Base-by-base conservation (phyloP, 2,797 vertebrate genomes). In the Microctenopoma lineatum region DNA sequence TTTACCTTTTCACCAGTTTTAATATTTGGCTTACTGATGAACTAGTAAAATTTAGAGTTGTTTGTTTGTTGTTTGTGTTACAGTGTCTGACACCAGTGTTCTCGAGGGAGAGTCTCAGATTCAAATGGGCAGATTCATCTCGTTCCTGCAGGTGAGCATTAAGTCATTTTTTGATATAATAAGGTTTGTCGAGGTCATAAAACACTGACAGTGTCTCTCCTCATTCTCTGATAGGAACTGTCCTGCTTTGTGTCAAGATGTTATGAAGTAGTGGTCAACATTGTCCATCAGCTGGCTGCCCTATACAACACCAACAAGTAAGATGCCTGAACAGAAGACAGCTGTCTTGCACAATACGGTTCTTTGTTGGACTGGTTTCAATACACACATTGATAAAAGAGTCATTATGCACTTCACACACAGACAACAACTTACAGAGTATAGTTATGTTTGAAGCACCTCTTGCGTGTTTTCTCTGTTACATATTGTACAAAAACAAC, bases 81-180 rank as follows among this genome's bases (percentile, higher is more conserved):
- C 88, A 98, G 97, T 94, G 75, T 93, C 96, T 75, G 96, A 98
- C 80, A 95, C 95, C 54, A 95, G 96, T 81, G 93, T 97, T 91
- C 91, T 96, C 77, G 98, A 99, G 87, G 98, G 98, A 59, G 98
- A 99, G 79, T 95, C 94, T 48, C 98, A 99, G 87, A 96, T 99
- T 90, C 97, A 99, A 75, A 98, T 99, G 96, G 98, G 98, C 69
- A 95, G 97, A 90, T 99, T 97, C 82, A 94, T 99, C 92, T 98
- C 97, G 25, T 99, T 99, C 73, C 90, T 99, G 59, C 98, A 99
- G 96, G 98, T 99, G 47, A 51, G 55, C 21, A 4, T 3, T 39
- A 7, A 36, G 9, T 59, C 0, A 7, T 55, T 53, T 14, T 38
- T 3, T 45, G 0, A 38, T 1, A 9, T 59, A 4, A 18, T 1